A percentile compares a stretch with the other conserved stretches of the same genome.
phyloP scores from a whole-genome alignment of 2,888 invertebrate species.

The Lochmaea crataegi region DNA sequence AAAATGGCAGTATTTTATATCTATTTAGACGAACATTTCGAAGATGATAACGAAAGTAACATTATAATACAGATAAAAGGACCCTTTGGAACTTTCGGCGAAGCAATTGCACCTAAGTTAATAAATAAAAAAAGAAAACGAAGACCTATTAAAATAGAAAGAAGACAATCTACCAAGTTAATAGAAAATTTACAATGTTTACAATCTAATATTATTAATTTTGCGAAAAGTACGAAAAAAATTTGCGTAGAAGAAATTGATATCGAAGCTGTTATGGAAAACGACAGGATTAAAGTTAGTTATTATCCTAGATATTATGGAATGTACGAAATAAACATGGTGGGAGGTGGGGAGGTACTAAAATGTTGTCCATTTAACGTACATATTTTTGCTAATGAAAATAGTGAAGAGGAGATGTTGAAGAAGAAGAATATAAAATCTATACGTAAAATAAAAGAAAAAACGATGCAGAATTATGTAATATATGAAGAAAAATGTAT shows the following conservation, averaged over 20 bases:
- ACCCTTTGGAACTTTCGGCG: conserved; percentile 58
- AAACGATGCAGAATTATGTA: neutral
- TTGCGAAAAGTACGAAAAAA: conserved; percentile 35
- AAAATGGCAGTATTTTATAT: conserved; percentile 71
- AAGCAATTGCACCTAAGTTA: conserved; percentile 50
- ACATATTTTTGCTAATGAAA: conserved; percentile 60
- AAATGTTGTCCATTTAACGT: conserved; percentile 72
- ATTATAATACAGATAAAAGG: conserved; percentile 59
- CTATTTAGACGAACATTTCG: conserved; percentile 60
- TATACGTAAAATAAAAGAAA: neutral
- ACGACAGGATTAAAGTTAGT: conserved; percentile 68
- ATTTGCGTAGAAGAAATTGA: conserved; percentile 64
- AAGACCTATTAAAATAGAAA: neutral
- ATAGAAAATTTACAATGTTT: conserved; percentile 27
- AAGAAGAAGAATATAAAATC: neutral
- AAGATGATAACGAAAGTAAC: conserved; percentile 43
- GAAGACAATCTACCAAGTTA: conserved; percentile 16
- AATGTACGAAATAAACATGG: conserved; percentile 70
- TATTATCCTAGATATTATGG: conserved; percentile 69
- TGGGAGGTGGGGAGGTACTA: conserved; percentile 69
- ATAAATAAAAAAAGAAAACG: conserved; percentile 23
- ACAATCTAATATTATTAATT: conserved; percentile 35
- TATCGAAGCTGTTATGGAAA: conserved; percentile 66
- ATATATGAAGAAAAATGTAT: neutral
- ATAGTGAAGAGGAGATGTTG: conserved; percentile 36